Conservation (phyloP, 2,797 vertebrate species). For the Masticophis lateralis region DNA sequence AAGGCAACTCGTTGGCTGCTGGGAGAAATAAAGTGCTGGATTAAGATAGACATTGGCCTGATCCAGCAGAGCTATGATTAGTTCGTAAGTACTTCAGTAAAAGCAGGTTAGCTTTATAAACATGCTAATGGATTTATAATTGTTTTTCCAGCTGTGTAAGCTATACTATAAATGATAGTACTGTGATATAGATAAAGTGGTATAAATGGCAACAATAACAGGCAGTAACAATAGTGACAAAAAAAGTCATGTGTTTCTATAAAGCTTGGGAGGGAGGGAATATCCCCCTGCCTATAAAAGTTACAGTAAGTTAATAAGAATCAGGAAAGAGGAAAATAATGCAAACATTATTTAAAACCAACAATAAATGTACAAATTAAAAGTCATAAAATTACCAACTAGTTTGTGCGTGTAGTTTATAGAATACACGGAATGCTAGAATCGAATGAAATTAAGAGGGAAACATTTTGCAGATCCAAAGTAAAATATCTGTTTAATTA, state of each 20-base stretch:
- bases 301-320: slow-evolving; percentile 48
- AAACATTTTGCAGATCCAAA: slow-evolving; percentile 64
- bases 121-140: slow-evolving; percentile 6
- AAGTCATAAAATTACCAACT: slow-evolving; percentile 56
- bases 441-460: slow-evolving; percentile 69
- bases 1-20: background rate
- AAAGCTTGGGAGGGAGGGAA: background rate
- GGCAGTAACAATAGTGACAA: background rate
- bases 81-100: background rate
- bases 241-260: background rate
- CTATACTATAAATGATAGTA: slow-evolving; percentile 36
- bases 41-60: background rate
- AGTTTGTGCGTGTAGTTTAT: slow-evolving; percentile 52
- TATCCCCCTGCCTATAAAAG: slow-evolving; percentile 31
- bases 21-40: background rate
- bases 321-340: slow-evolving; percentile 37
- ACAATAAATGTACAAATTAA: slow-evolving; percentile 58
- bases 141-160: slow-evolving; percentile 16
- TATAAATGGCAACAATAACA: background rate
- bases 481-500: slow-evolving; percentile 73
- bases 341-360: slow-evolving; percentile 65
- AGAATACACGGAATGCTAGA: slow-evolving; percentile 52
- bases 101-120: background rate
- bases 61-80: background rate
- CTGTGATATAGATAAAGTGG: slow-evolving; percentile 16